Base-by-base conservation (phyloP, 2,113 vertebrate genomes). In the Notarius quadriscutis region DNA sequence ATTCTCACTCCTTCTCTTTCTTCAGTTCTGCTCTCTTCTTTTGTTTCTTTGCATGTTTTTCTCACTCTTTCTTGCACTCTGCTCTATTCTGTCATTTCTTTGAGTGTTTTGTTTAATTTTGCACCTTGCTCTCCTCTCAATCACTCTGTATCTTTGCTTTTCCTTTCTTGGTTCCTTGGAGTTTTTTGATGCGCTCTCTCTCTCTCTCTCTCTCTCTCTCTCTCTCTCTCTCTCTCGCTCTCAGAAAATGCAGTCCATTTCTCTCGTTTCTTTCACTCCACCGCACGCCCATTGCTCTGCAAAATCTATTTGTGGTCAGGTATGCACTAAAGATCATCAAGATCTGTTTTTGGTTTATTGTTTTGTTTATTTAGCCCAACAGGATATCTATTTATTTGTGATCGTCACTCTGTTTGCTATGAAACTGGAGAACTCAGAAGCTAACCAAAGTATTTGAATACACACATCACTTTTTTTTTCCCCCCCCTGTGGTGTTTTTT, bases 11-110 rank as follows among this genome's bases (percentile, higher is more conserved):
- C n/a, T 30, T 63, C 14, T 5, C 14, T 71, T 71, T 27, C n/a
- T 41, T 34, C 3, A 6, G 6, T 72, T 41, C 41, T 18, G 12
- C 25, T 72, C 27, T 41, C 5, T 72, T 30, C 34, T 74, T 18
- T 74, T 74, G 8, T 20, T 20, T 20, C 15, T 41, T 17, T 34
- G 12, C 30, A 30, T 17, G 27, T 15, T 15, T 62, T 0, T 25
- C 57, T 79, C 51, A 63, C 88, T 84, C 58, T 86, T 41, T 57
- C 65, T 86, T n/a, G 71, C 18, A 10, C 71, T 74, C 34, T 41
- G 6, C 30, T 2, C 17, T 74, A 48, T 74, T 74, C 34, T 74
- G 71, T 22, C 34, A 74, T 25, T 75, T 75, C 8, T 25, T 1
- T 75, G 5, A 41, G 41, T 41, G 15, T 34, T 67, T 30, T 4